Percentiles rank a stretch among this genome's conserved stretches.
These are phyloP conservation scores for Oncorhynchus tshawytscha DNA, from an alignment of 2,113 vertebrate genomes.

Conservation along the genomic window DNA sequence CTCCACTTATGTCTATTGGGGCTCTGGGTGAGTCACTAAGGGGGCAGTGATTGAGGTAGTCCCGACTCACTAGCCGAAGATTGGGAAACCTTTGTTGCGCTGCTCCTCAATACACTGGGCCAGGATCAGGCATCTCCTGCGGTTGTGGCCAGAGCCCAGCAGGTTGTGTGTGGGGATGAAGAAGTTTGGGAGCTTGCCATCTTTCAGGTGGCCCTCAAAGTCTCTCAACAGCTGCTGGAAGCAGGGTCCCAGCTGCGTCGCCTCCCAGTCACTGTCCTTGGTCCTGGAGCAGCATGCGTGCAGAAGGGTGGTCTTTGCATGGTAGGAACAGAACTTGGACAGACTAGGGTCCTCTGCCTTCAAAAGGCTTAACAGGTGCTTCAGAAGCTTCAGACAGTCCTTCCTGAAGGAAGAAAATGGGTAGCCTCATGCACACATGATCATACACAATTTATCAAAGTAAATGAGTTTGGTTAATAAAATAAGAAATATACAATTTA, in stretches of 20 bases:
- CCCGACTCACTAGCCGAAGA: constrained; percentile 63
- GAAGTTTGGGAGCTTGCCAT: constrained; percentile 69
- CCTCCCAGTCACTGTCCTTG: constrained; percentile 70
- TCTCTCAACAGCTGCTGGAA: constrained; percentile 69
- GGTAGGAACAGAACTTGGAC: constrained; percentile 80
- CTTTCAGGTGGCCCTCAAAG: constrained; percentile 69
- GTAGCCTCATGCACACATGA: not conserved
- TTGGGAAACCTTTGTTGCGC: constrained; percentile 68
- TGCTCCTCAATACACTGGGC: constrained; percentile 61
- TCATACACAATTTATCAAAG: not conserved
- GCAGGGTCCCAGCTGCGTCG: constrained; percentile 52
- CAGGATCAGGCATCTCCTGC: constrained; percentile 47
- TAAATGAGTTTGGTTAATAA: no score
- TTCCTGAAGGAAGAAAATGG: constrained; percentile 69
- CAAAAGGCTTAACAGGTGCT: constrained; percentile 77
- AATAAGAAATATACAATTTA: no score
- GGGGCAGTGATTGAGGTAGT: not conserved
- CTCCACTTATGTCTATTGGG: not conserved
- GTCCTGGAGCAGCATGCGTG: constrained; percentile 66
- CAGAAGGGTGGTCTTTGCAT: constrained; percentile 81
- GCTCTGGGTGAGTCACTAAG: no score
- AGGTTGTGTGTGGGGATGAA: constrained; percentile 83
- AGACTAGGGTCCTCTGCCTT: constrained; percentile 68
- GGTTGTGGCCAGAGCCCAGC: constrained; percentile 37
- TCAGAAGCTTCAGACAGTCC: constrained; percentile 84